Evolutionary conservation across 2,888 invertebrate genomes (phyloP).

Genomic region (Fragum fragum): DNA sequence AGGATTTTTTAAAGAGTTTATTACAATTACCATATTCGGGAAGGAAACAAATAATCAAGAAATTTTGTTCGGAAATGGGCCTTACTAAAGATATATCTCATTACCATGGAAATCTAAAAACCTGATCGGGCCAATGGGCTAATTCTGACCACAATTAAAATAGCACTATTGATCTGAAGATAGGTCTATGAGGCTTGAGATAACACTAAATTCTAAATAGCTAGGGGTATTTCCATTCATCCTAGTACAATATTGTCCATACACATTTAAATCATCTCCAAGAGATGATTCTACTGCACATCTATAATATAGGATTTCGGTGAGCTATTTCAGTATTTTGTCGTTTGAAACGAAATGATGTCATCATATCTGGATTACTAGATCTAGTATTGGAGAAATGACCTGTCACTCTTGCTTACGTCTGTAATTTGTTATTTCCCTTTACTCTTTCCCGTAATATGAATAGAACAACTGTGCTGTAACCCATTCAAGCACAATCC

Average conservation of each 20-base stretch:
- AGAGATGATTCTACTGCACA: neutral
- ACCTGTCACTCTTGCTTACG: neutral
- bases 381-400: neutral
- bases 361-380: neutral
- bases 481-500: no score
- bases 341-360: neutral
- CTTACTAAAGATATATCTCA: neutral
- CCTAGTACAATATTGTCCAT: neutral
- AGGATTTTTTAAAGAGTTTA: no score
- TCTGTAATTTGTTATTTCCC: neutral
- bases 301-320: neutral
- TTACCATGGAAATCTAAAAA: constrained; percentile 9
- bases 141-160: constrained; percentile 18
- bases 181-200: neutral
- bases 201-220: neutral
- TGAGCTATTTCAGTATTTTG: neutral
- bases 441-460: neutral
- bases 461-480: no score
- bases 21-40: neutral
- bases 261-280: neutral
- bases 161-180: constrained; percentile 5
- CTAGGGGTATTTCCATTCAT: neutral
- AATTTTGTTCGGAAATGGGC: neutral
- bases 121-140: neutral
- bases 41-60: neutral